Evolutionary conservation across 1,140 invertebrate genomes (phyloP), one percentile per base, ranked within the genome.

Genomic region (Asbolus verrucosus): DNA sequence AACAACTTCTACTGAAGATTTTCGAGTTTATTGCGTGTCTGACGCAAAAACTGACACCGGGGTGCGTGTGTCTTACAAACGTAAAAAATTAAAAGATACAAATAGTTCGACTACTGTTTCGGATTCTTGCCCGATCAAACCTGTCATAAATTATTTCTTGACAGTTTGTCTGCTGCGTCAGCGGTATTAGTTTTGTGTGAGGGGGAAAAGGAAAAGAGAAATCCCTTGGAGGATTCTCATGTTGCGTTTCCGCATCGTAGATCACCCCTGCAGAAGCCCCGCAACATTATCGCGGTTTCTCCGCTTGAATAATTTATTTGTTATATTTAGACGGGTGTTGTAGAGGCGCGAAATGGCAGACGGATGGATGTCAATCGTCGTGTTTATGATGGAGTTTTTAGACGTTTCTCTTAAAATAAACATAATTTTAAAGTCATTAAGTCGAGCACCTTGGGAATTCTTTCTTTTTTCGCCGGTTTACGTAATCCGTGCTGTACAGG

Each of bases 361-460:
- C 33, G 33, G 11, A 65, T 65, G 63, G 43, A 38, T 54, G 36
- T 67, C 65, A 36, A 33, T 67, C 65, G 41, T 33, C 65, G 21
- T 31, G 24, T 50, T 50, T 66, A 50, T 50, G 41, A 41, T 46
- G 24, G 13, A 27, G 46, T 67, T 67, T n/a, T n/a, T 67, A 21
- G 14, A 46, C 59, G 31, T 31, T 38, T 30, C 31, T 18, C 31
- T 39, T 16, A 15, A 66, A 66, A 66, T 66, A 66, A 66, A 66
- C 39, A 46, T 66, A 21, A 66, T 66, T 66, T 43, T 24, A 46
- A 66, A 66, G 30, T 66, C 39, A 66, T 46, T 66, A 66, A 41
- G 62, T 65, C 6, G 62, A n/a, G 19, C 24, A 67, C 31, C 24
- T 27, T 27, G 24, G 24, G 24, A 27, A 8, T 27, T 8, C 8